Conservation (phyloP, 2,113 vertebrate species). For the Nibea albiflora region DNA sequence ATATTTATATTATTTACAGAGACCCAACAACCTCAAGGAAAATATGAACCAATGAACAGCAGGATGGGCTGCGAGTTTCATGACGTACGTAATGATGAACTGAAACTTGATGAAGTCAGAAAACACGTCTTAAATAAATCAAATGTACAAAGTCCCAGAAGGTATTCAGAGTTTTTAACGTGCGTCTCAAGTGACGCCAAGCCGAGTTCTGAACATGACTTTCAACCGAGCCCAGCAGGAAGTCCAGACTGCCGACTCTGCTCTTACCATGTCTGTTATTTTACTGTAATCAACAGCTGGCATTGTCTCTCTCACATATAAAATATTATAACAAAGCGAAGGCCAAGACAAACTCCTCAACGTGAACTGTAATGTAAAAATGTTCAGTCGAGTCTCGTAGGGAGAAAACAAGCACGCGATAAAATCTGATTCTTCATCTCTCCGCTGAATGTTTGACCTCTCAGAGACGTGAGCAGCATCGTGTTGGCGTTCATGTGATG, state of each 20-base stretch:
- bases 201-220: conserved; percentile 37
- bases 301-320: conserved; percentile 37
- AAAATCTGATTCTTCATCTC: conserved; percentile 14
- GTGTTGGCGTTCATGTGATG: background rate
- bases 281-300: conserved; percentile 60
- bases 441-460: conserved; percentile 30
- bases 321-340: conserved; percentile 16
- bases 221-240: conserved; percentile 49
- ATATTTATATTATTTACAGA: no score
- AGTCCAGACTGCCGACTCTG: conserved; percentile 30
- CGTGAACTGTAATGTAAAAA: conserved; percentile 25
- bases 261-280: conserved; percentile 53
- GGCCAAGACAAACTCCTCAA: conserved; percentile 56
- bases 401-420: background rate
- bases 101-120: background rate
- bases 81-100: conserved; percentile 9
- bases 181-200: conserved; percentile 18
- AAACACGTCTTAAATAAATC: background rate
- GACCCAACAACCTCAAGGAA: no score
- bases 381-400: conserved; percentile 1
- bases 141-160: background rate
- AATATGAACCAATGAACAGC: background rate
- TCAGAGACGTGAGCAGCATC: background rate
- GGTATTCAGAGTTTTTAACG: background rate
- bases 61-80: background rate